These are phyloP conservation scores for Sphaeridia pumilis DNA, from an alignment of 2,888 invertebrate genomes.

Conservation along the genomic window DNA sequence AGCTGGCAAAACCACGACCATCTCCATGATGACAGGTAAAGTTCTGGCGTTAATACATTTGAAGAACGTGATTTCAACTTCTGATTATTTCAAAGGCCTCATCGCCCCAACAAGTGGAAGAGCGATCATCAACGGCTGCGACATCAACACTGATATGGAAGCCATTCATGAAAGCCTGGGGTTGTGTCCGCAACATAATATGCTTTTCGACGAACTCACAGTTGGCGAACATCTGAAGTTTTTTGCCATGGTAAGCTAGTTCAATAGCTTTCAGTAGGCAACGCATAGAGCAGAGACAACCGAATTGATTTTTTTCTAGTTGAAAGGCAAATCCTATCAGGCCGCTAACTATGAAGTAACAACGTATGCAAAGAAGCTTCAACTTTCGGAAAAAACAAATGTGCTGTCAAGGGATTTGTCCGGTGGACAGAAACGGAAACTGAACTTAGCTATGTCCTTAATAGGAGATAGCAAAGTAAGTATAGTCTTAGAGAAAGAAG, in stretches of 20 bases:
- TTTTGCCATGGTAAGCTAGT: conserved; percentile 53
- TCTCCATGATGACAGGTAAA: conserved; percentile 55
- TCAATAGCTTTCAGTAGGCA: no score
- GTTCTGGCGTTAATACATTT: neutral
- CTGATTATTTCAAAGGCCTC: no score
- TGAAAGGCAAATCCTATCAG: conserved; percentile 49
- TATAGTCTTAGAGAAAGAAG: neutral
- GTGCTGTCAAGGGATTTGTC: conserved; percentile 55
- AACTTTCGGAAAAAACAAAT: conserved; percentile 53
- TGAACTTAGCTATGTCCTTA: conserved; percentile 75
- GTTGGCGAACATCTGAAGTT: conserved; percentile 70
- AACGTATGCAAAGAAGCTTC: conserved; percentile 50
- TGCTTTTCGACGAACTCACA: conserved; percentile 69
- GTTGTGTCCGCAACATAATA: conserved; percentile 81
- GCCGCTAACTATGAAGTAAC: conserved; percentile 47
- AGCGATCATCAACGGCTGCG: conserved; percentile 59
- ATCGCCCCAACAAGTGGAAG: conserved; percentile 58
- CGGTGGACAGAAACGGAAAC: conserved; percentile 82
- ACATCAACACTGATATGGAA: conserved; percentile 53
- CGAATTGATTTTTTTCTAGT: conserved; percentile 40
- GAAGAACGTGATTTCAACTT: no score
- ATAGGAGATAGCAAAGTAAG: conserved; percentile 55
- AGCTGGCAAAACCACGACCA: conserved; percentile 71
- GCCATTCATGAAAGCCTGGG: conserved; percentile 63
- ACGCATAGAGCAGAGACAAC: no score